Conservation (phyloP, 2,797 vertebrate species). For the Orientallactaga sibirica region DNA sequence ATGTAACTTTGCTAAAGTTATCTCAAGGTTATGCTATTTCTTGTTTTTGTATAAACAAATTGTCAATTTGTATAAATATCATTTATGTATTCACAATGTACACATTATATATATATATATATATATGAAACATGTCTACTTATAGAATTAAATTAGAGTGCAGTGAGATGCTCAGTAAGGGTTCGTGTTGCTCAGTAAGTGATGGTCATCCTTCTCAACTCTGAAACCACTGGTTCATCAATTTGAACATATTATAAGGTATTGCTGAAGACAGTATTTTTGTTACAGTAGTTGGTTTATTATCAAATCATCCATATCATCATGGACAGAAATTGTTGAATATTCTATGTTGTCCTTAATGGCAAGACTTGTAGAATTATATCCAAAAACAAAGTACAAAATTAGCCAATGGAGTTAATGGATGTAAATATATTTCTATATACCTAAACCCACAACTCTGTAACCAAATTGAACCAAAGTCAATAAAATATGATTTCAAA, state of each 20-base stretch:
- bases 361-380: background rate
- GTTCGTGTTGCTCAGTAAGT: background rate
- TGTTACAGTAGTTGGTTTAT: background rate
- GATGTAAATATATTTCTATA: background rate
- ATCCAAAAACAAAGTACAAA: background rate
- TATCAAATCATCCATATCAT: background rate
- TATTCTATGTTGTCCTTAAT: background rate
- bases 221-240: background rate
- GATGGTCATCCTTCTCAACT: background rate
- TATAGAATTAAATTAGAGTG: conserved; percentile 4
- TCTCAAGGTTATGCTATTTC: background rate
- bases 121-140: background rate
- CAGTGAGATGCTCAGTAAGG: background rate
- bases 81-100: background rate
- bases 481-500: background rate
- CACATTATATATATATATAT: background rate
- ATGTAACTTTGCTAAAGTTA: conserved; percentile 42
- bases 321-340: background rate
- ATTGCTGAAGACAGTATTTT: background rate
- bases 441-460: background rate
- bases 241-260: background rate
- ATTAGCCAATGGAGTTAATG: background rate
- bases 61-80: background rate
- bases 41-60: background rate
- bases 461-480: background rate